A percentile compares a stretch with the other conserved stretches of the same genome.
These are phyloP conservation scores for Channa argus DNA, from an alignment of 2,113 vertebrate species.

Conservation along the genomic window DNA sequence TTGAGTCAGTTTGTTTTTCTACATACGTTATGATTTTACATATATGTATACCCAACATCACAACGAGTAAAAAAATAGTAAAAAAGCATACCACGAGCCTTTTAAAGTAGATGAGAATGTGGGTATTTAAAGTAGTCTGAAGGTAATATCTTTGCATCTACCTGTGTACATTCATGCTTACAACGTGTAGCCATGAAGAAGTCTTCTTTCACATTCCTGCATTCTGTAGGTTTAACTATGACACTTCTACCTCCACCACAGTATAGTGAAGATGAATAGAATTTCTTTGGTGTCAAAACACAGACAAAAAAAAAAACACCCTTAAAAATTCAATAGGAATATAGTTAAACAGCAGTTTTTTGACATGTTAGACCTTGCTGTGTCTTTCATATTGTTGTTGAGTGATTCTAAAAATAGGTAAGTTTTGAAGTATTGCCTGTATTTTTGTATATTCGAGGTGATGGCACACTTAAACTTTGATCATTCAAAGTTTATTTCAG, in stretches of 20 bases:
- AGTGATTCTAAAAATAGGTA: slow-evolving; percentile 55
- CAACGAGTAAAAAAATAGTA: no score
- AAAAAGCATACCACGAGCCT: no score
- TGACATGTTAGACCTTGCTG: slow-evolving; percentile 6
- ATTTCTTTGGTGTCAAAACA: neutral
- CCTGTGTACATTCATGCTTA: no score
- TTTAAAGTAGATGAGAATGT: no score
- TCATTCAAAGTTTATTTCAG: slow-evolving; percentile 26
- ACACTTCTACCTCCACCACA: slow-evolving; percentile 1
- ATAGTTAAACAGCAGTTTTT: slow-evolving; percentile 4
- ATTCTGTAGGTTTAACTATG: no score
- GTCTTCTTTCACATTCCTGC: neutral
- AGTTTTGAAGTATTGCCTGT: slow-evolving; percentile 6
- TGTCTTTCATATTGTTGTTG: slow-evolving; percentile 14
- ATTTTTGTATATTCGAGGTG: slow-evolving; percentile 23
- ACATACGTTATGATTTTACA: no score
- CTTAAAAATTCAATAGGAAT: no score
- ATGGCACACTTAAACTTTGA: slow-evolving; percentile 48
- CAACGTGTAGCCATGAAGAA: neutral
- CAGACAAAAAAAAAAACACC: no score
- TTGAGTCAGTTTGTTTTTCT: no score
- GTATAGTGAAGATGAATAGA: slow-evolving; percentile 12
- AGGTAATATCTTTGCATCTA: no score
- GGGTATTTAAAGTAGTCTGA: no score
- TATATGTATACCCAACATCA: no score